phyloP scores from a whole-genome alignment of 1,140 invertebrate species.

The Oryctes rhinoceros region DNA sequence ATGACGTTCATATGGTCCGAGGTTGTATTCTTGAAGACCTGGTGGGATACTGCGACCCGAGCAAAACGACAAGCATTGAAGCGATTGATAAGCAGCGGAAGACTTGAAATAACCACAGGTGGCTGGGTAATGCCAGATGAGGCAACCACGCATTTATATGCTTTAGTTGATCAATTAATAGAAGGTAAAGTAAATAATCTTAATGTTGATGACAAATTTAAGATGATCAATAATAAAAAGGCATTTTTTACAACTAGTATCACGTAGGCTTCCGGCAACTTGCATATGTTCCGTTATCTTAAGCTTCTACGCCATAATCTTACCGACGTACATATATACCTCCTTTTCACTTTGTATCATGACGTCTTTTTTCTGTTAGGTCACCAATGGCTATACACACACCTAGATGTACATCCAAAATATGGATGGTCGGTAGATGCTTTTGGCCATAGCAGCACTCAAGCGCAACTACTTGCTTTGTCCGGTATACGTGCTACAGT shows the following conservation, averaged over 20 bases:
- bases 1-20: constrained; percentile 99
- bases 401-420: constrained; percentile 80
- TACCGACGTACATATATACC: too few relatives aligned
- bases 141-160: constrained; percentile 91
- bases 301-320: too few relatives aligned
- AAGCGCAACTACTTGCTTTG: constrained; percentile 87
- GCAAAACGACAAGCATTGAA: constrained; percentile 75
- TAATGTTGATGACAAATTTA: too few relatives aligned
- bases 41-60: constrained; percentile 90
- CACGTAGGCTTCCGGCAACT: too few relatives aligned
- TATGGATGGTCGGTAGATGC: constrained; percentile 96
- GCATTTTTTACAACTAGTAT: too few relatives aligned
- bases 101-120: constrained; percentile 94
- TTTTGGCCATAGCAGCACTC: constrained; percentile 89
- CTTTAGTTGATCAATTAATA: constrained; percentile 95
- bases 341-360: too few relatives aligned
- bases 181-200: constrained; percentile 82
- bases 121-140: constrained; percentile 99
- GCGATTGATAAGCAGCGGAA: constrained; percentile 80
- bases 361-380: constrained; percentile 72
- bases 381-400: constrained; percentile 90
- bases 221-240: too few relatives aligned
- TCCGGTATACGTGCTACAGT: constrained; percentile 87
- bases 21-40: constrained; percentile 91
- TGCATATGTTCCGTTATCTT: too few relatives aligned